Evolutionary conservation across 2,113 vertebrate species (phyloP).

Genomic region (Hyperopisus bebe): DNA sequence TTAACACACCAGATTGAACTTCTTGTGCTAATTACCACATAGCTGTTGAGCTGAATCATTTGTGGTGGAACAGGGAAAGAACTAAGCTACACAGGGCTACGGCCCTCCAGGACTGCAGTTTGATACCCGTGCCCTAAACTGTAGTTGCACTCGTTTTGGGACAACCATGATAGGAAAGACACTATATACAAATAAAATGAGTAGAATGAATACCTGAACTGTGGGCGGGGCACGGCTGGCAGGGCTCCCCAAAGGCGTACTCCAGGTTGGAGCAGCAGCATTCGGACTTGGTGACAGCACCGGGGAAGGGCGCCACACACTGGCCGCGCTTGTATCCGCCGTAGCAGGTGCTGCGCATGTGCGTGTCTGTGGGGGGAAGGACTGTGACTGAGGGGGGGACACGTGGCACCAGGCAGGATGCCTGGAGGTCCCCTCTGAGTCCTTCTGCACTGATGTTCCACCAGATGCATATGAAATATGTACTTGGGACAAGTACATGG

Average conservation of each 20-base stretch:
- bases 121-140: too few relatives aligned
- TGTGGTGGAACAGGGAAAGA: too few relatives aligned
- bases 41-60: too few relatives aligned
- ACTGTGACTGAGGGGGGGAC: background rate
- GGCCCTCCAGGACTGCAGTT: too few relatives aligned
- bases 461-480: background rate
- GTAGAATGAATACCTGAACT: slow-evolving; percentile 74
- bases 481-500: background rate
- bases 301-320: slow-evolving; percentile 79
- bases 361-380: slow-evolving; percentile 72
- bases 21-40: too few relatives aligned
- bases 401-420: background rate
- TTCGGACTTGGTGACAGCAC: slow-evolving; percentile 90
- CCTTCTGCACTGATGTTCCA: background rate
- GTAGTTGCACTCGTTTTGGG: background rate
- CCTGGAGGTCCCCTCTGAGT: background rate
- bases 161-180: background rate
- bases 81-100: too few relatives aligned
- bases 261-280: slow-evolving; percentile 89
- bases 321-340: slow-evolving; percentile 92
- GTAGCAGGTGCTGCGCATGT: slow-evolving; percentile 95
- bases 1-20: too few relatives aligned
- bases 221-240: slow-evolving; percentile 84
- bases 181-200: background rate
- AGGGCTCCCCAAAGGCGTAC: slow-evolving; percentile 91